A percentile compares a stretch with the other conserved stretches of the same genome.
These are phyloP conservation scores for Onychomys torridus DNA, from an alignment of 2,797 vertebrate species.

Conservation along the genomic window DNA sequence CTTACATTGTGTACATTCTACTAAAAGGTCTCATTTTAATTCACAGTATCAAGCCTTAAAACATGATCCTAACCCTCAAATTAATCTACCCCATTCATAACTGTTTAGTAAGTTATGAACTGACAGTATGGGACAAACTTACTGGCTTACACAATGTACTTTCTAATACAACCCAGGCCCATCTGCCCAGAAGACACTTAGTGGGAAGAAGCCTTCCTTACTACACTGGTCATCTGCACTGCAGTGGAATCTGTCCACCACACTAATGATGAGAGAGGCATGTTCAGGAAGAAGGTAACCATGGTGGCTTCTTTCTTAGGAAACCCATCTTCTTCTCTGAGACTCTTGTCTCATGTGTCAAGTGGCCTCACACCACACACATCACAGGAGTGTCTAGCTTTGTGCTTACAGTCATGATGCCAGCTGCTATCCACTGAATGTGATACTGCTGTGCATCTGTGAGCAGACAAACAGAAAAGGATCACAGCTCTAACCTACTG, in stretches of 20 bases:
- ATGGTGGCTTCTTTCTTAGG: not conserved
- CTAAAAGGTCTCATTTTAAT: not conserved
- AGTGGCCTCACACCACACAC: not conserved
- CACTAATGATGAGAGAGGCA: accelerated
- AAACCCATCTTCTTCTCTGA: not conserved
- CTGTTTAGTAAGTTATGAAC: not conserved
- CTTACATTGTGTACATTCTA: not conserved
- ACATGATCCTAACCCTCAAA: not conserved
- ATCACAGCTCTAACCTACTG: not conserved
- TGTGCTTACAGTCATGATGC: not conserved
- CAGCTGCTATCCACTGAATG: not conserved
- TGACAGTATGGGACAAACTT: too few relatives aligned
- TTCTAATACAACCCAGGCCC: not conserved
- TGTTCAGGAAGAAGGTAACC: not conserved
- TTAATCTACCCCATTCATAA: not conserved
- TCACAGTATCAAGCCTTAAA: not conserved
- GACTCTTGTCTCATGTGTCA: not conserved
- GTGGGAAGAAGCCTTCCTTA: not conserved
- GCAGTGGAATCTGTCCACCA: not conserved
- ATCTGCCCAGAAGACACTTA: not conserved
- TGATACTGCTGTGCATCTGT: not conserved
- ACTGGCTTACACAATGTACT: not conserved
- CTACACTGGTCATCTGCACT: not conserved
- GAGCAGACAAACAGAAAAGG: not conserved
- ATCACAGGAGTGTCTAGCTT: not conserved